Conservation (phyloP, 37 sponge, comb jelly and placozoan genomes). For the Chondrosia reniformis region DNA sequence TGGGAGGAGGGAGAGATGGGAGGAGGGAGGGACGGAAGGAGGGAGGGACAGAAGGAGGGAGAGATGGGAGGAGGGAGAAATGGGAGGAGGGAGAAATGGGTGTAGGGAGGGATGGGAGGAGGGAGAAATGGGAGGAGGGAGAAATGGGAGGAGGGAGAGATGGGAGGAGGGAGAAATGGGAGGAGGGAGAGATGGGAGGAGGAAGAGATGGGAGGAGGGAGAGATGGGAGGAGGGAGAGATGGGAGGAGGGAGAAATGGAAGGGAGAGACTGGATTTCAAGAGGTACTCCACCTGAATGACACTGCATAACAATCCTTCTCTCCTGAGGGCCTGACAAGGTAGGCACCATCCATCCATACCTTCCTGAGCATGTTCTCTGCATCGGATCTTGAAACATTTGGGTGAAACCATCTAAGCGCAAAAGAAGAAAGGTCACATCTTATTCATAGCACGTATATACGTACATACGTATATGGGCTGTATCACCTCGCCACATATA, state of each 20-base stretch:
- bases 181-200: background rate
- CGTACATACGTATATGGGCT: too few species aligned
- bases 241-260: background rate
- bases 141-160: background rate
- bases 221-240: background rate
- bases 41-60: background rate
- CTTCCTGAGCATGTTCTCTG: conserved; percentile 89
- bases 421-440: background rate
- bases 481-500: too few species aligned
- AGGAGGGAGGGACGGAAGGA: background rate
- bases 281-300: conserved; percentile 68
- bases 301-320: conserved; percentile 59
- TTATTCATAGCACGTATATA: too few species aligned
- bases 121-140: background rate
- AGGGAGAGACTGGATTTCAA: background rate
- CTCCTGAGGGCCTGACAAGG: conserved; percentile 76
- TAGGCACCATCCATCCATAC: conserved; percentile 96
- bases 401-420: conserved; percentile 75
- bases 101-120: background rate
- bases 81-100: background rate
- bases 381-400: conserved; percentile 61
- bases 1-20: background rate
- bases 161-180: background rate
- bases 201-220: background rate
- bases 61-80: background rate